phyloP scores from a whole-genome alignment of 92 coral and sea anemone species.

The Ricordea florida region DNA sequence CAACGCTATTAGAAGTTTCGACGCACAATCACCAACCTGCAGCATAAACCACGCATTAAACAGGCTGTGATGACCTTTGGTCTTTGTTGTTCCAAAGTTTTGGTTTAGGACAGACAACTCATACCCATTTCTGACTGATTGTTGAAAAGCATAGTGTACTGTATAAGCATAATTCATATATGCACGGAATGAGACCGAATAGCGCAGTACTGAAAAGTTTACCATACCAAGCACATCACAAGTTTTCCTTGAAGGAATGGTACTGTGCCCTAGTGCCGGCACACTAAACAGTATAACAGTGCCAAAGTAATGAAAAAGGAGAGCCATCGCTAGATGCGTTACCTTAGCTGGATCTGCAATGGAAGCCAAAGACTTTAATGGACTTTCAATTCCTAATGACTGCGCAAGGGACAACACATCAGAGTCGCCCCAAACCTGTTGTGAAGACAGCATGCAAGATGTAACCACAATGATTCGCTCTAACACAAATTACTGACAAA shows the following conservation, averaged over 20 bases:
- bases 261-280: no score
- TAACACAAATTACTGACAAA: no score
- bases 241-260: no score
- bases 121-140: not conserved
- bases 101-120: no score
- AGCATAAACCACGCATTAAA: no score
- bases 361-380: conserved; percentile 48
- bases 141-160: not conserved
- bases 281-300: no score
- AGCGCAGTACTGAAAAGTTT: no score
- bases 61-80: no score
- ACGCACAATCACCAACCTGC: conserved; percentile 90
- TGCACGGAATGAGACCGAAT: no score
- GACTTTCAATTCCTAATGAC: conserved; percentile 64
- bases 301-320: not conserved
- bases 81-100: no score
- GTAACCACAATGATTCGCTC: not conserved
- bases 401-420: conserved; percentile 72
- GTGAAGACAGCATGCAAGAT: not conserved
- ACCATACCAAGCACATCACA: no score
- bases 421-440: conserved; percentile 79
- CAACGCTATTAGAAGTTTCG: conserved; percentile 61
- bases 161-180: no score
- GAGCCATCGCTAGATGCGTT: not conserved
- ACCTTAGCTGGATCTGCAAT: conserved; percentile 86